Percentiles rank a stretch among this genome's conserved stretches.
Conservation (phyloP, 2,888 invertebrate genomes). For the Xestia rhomboidea region DNA sequence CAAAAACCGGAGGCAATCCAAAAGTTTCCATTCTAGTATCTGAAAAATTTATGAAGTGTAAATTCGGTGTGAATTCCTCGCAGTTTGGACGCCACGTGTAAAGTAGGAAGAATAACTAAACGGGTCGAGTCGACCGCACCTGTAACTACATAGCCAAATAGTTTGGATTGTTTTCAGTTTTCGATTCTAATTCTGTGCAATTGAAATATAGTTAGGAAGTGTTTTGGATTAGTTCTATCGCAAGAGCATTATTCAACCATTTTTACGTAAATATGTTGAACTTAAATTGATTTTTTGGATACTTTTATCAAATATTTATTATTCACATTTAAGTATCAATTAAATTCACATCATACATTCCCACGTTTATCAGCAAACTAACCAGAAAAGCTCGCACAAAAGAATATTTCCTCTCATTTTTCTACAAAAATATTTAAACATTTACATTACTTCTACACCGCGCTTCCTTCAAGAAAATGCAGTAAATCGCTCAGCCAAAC, state of each 20-base stretch:
- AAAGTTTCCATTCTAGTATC: slow-evolving; percentile 9
- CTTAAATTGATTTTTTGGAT: background rate
- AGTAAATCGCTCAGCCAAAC: slow-evolving; percentile 23
- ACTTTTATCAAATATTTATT: background rate
- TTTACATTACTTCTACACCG: background rate
- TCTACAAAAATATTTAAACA: background rate
- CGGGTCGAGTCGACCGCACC: background rate
- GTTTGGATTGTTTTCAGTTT: background rate
- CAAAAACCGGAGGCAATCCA: background rate
- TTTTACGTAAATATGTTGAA: background rate
- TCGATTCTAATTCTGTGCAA: background rate
- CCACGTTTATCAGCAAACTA: background rate
- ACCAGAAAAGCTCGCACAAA: background rate
- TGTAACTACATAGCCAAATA: background rate
- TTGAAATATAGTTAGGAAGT: background rate
- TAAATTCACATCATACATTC: background rate
- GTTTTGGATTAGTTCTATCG: background rate
- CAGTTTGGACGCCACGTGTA: slow-evolving; percentile 2
- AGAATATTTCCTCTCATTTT: background rate
- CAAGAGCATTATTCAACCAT: background rate
- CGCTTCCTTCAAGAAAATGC: slow-evolving; percentile 15
- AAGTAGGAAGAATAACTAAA: slow-evolving; percentile 11
- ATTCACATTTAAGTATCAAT: background rate
- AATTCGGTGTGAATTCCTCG: slow-evolving; percentile 19
- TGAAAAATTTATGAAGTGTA: slow-evolving; percentile 40